Percentiles rank a stretch among this genome's conserved stretches.
Evolutionary conservation across 2,113 vertebrate species (phyloP).

Genomic region (Neomonachus schauinslandi): DNA sequence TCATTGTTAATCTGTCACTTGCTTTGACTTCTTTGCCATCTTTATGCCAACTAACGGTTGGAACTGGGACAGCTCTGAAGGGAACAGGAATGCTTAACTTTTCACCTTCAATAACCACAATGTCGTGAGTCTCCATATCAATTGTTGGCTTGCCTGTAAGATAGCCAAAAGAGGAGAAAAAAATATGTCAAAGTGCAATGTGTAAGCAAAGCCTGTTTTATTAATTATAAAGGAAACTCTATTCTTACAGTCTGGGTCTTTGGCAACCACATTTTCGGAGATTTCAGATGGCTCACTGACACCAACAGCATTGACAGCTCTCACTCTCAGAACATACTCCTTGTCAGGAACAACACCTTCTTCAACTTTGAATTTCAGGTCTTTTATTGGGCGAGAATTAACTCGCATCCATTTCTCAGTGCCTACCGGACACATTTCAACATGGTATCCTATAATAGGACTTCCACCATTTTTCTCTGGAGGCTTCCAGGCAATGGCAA

Average conservation of each 20-base stretch:
- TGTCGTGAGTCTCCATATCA: slow-evolving; percentile 92
- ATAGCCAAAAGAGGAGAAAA: slow-evolving; percentile 15
- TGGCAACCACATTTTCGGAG: slow-evolving; percentile 96
- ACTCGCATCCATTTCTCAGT: slow-evolving; percentile 98
- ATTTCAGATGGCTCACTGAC: slow-evolving; percentile 96
- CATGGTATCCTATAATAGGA: slow-evolving; percentile 95
- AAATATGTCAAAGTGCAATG: slow-evolving; percentile 10
- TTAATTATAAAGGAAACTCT: background rate
- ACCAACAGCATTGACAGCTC: slow-evolving; percentile 96
- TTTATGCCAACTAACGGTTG: slow-evolving; percentile 95
- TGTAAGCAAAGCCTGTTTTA: background rate
- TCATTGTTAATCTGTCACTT: slow-evolving; percentile 91
- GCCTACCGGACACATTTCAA: slow-evolving; percentile 96
- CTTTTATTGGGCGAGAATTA: slow-evolving; percentile 96
- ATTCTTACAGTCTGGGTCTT: slow-evolving; percentile 97
- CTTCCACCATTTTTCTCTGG: slow-evolving; percentile 96
- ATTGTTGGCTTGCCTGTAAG: slow-evolving; percentile 93
- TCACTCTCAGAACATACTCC: slow-evolving; percentile 95
- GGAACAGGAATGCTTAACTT: slow-evolving; percentile 94
- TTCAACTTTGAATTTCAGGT: slow-evolving; percentile 94
- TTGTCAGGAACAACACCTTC: slow-evolving; percentile 97
- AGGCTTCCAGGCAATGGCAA: slow-evolving; percentile 95
- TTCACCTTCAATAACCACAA: slow-evolving; percentile 95
- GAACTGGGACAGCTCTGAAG: slow-evolving; percentile 95
- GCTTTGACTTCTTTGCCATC: slow-evolving; percentile 92